A percentile compares a stretch with the other conserved stretches of the same genome.
These are phyloP conservation scores for Pararge aegeria DNA, from an alignment of 1,140 invertebrate species.

Conservation along the genomic window DNA sequence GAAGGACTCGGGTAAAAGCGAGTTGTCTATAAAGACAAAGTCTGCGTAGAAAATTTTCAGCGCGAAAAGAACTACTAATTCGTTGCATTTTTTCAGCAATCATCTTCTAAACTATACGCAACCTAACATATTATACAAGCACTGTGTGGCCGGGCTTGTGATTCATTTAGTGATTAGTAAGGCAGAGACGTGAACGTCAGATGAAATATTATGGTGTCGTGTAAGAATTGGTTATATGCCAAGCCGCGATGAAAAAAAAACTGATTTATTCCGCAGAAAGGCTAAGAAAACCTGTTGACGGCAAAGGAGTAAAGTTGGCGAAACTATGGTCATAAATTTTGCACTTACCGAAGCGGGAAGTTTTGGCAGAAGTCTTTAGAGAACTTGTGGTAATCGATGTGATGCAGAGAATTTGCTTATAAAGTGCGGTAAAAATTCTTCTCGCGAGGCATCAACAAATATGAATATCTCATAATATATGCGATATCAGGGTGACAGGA, in stretches of 20 bases:
- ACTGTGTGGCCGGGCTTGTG: too few species aligned
- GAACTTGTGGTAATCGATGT: slow-evolving; percentile 12
- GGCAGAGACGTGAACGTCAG: neutral
- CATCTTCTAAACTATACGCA: too few species aligned
- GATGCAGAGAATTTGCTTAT: neutral
- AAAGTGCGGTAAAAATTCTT: neutral
- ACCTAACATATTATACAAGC: too few species aligned
- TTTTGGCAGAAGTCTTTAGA: slow-evolving; percentile 6
- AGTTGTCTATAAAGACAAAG: too few species aligned
- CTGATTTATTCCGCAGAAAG: slow-evolving; percentile 1
- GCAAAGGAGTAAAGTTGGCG: slow-evolving; percentile 9
- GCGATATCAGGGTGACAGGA: too few species aligned
- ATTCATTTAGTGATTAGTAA: neutral
- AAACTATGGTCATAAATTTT: slow-evolving; percentile 7
- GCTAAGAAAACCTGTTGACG: slow-evolving; percentile 10
- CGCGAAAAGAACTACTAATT: too few species aligned
- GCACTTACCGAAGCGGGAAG: slow-evolving; percentile 5
- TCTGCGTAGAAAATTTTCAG: too few species aligned
- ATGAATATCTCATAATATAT: neutral
- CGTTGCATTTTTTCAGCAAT: too few species aligned
- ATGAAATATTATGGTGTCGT: neutral
- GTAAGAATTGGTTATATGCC: neutral
- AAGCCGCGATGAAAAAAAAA: neutral
- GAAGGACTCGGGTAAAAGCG: too few species aligned
- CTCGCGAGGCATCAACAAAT: neutral